phyloP scores from a whole-genome alignment of 2,113 vertebrate species.

The Prionailurus bengalensis region DNA sequence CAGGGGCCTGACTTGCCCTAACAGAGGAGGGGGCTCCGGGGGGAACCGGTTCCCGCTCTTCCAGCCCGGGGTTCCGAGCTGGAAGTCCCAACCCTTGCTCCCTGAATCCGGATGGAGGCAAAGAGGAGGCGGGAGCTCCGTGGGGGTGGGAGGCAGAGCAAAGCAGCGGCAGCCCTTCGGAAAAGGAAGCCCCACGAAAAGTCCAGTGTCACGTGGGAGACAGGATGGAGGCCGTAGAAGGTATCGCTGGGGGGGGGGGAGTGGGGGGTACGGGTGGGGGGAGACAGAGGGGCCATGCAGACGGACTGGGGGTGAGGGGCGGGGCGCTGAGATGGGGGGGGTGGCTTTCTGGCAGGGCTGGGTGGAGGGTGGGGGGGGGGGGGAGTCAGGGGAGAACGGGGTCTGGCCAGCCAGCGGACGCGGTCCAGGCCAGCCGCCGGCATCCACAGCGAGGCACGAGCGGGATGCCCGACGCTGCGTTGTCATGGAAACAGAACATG shows the following conservation, averaged over 20 bases:
- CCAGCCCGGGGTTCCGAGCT: not conserved
- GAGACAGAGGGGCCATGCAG: conserved; percentile 86
- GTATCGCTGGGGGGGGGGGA: not conserved
- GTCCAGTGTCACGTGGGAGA: conserved; percentile 85
- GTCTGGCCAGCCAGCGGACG: conserved; percentile 76
- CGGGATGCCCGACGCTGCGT: conserved; percentile 86
- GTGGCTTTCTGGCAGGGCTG: conserved; percentile 69
- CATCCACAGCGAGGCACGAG: conserved; percentile 85
- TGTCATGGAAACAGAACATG: conserved; percentile 91
- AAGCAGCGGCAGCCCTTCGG: conserved; percentile 61
- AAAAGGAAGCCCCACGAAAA: conserved; percentile 88
- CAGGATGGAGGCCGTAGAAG: conserved; percentile 84
- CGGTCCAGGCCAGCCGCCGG: conserved; percentile 84
- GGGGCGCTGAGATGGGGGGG: conserved; percentile 4
- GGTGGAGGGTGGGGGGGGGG: not conserved
- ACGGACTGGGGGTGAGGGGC: conserved; percentile 81
- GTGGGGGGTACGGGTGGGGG: conserved; percentile 67
- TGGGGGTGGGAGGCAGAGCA: not conserved
- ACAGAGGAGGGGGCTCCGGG: rapidly evolving
- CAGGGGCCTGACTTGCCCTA: not conserved
- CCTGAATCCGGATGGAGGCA: not conserved
- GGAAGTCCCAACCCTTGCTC: not conserved
- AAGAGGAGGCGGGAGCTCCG: not conserved
- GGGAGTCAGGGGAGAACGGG: conserved; percentile 62
- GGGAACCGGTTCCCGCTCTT: not conserved